Evolutionary conservation across 2,888 invertebrate genomes (phyloP).

Genomic region (Parelbella ahira): DNA sequence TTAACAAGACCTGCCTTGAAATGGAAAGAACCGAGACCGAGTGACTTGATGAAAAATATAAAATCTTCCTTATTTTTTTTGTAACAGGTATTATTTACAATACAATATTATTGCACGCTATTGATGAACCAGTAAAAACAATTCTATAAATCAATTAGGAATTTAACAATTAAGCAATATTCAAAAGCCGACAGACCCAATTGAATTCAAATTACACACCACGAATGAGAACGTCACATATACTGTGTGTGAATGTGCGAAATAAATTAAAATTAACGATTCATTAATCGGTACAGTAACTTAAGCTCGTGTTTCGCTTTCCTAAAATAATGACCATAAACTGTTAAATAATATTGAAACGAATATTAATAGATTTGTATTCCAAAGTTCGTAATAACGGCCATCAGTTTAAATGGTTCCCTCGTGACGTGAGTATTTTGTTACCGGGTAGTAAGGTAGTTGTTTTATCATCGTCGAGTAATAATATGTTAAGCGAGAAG

Average conservation of each 20-base stretch:
- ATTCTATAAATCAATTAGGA: too few relatives aligned
- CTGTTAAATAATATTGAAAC: conserved; percentile 20
- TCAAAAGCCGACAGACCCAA: conserved; percentile 2
- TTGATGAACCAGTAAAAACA: too few relatives aligned
- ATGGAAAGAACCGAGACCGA: conserved; percentile 1
- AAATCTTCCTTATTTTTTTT: too few relatives aligned
- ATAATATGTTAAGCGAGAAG: background rate
- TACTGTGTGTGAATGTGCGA: conserved; percentile 1
- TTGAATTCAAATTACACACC: background rate
- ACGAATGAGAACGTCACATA: conserved; percentile 13
- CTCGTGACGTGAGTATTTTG: conserved; percentile 38
- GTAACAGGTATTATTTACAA: too few relatives aligned
- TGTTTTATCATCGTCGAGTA: conserved; percentile 1
- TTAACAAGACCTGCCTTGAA: conserved; percentile 3
- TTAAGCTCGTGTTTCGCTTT: conserved; percentile 8
- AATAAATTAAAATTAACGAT: conserved; percentile 13
- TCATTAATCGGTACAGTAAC: conserved; percentile 18
- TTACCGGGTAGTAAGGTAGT: conserved; percentile 32
- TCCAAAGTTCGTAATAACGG: conserved; percentile 34
- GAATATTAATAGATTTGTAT: conserved; percentile 37
- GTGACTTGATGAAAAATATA: too few relatives aligned
- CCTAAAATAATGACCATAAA: conserved; percentile 22
- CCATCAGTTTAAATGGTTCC: conserved; percentile 38
- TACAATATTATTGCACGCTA: too few relatives aligned
- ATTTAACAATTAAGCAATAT: background rate